phyloP scores from a whole-genome alignment of 2,113 vertebrate species.

The Phasianus colchicus region DNA sequence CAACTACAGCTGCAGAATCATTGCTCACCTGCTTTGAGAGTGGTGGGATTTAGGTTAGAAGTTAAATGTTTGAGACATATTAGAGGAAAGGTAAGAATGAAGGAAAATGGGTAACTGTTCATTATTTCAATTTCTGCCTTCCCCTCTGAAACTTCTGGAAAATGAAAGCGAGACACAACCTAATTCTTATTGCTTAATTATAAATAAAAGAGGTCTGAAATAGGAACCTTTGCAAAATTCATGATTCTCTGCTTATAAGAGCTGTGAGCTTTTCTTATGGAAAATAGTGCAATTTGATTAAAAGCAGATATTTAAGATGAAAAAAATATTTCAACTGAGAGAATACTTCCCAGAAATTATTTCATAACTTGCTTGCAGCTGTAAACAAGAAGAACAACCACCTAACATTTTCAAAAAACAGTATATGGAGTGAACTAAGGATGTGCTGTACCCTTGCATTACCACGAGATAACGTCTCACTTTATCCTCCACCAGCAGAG shows the following conservation, averaged over 20 bases:
- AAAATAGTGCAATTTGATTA: not conserved
- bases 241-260: not conserved
- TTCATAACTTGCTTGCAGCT: not conserved
- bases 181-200: not conserved
- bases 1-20: not conserved
- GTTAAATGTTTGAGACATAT: not conserved
- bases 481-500: not conserved
- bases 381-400: not conserved
- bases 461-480: not conserved
- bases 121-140: not conserved
- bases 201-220: not conserved
- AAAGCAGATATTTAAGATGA: not conserved
- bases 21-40: not conserved
- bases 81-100: not conserved
- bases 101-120: not conserved
- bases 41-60: not conserved
- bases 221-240: not conserved
- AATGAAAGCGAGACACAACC: not conserved
- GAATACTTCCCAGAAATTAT: not conserved
- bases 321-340: not conserved
- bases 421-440: not conserved
- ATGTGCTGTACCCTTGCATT: accelerated
- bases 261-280: not conserved
- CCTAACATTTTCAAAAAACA: not conserved
- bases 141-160: not conserved